Evolutionary conservation across 1,140 invertebrate species (phyloP).

Genomic region (Rhagoletis zephyria): DNA sequence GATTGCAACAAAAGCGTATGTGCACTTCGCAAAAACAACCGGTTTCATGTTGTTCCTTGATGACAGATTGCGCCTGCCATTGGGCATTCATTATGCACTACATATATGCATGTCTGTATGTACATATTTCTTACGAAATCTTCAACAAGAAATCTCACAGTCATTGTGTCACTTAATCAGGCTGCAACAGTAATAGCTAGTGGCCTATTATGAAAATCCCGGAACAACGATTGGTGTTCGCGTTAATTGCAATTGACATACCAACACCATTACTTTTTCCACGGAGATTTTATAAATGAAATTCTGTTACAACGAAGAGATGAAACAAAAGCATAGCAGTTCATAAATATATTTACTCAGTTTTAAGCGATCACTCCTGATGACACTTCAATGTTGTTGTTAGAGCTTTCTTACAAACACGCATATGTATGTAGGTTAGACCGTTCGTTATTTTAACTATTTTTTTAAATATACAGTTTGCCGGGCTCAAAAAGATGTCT

Average conservation of each 20-base stretch:
- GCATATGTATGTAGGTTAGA: too few relatives aligned
- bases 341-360: too few relatives aligned
- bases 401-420: too few relatives aligned
- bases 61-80: conserved; percentile 8
- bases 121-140: conserved; percentile 21
- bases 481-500: too few relatives aligned
- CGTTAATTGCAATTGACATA: neutral
- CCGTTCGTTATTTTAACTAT: too few relatives aligned
- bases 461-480: too few relatives aligned
- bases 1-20: conserved; percentile 4
- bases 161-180: neutral
- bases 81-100: neutral
- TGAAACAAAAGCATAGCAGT: too few relatives aligned
- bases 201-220: neutral
- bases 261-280: neutral
- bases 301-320: too few relatives aligned
- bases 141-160: neutral
- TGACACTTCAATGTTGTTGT: too few relatives aligned
- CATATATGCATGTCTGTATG: too few relatives aligned
- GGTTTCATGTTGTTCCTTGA: neutral
- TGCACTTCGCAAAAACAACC: neutral
- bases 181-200: neutral
- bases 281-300: too few relatives aligned
- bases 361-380: too few relatives aligned
- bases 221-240: neutral